Conservation (phyloP, 2,113 vertebrate genomes). For the Scopus umbretta region DNA sequence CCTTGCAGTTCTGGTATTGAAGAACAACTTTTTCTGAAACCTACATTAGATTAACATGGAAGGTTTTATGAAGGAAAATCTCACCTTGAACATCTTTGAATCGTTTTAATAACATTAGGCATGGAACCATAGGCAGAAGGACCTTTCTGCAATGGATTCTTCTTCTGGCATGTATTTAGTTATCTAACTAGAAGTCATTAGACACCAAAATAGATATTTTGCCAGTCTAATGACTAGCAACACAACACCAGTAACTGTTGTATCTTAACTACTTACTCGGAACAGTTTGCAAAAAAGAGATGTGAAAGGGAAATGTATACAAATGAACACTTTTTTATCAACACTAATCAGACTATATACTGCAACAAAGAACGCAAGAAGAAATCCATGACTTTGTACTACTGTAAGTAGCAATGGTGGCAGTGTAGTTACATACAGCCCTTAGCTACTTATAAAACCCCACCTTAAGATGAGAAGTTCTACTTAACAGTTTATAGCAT, state of each 20-base stretch:
- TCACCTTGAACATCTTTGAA: neutral
- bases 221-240: neutral
- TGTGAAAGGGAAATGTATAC: neutral
- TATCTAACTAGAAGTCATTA: neutral
- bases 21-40: neutral
- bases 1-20: neutral
- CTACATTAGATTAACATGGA: neutral
- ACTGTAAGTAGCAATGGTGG: neutral
- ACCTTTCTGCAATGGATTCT: neutral
- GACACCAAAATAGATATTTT: neutral
- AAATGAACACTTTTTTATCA: neutral
- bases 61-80: neutral
- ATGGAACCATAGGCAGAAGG: neutral
- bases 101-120: neutral
- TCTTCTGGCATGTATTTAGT: neutral
- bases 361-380: neutral
- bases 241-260: neutral
- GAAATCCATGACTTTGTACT: neutral
- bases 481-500: neutral
- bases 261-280: neutral
- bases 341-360: neutral
- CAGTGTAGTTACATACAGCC: neutral
- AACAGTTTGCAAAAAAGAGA: neutral
- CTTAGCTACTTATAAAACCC: neutral
- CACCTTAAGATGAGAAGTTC: neutral